Evolutionary conservation across 30 jellyfish, hydroid and myxozoan genomes (phyloP).

Genomic region (Rhopilema esculentum): DNA sequence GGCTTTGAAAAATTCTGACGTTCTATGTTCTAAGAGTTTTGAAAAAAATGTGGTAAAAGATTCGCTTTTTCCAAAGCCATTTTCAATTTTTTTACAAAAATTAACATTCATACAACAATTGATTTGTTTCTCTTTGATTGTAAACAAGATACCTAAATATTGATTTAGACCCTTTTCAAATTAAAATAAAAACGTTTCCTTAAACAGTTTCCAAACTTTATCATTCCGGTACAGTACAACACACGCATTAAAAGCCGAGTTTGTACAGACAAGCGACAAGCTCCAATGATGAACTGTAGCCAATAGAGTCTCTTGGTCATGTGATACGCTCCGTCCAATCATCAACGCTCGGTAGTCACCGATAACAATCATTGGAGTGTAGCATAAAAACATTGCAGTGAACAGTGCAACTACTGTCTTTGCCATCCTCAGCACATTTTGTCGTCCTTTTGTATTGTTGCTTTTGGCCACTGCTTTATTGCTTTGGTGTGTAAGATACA

Average conservation of each 20-base stretch:
- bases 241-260: constrained; percentile 50
- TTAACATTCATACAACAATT: too few relatives aligned
- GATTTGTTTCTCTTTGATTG: too few relatives aligned
- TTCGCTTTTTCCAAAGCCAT: too few relatives aligned
- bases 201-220: constrained; percentile 30
- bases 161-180: background rate
- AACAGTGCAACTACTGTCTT: constrained; percentile 45
- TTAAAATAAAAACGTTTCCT: constrained; percentile 21
- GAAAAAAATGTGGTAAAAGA: too few relatives aligned
- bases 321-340: constrained; percentile 13
- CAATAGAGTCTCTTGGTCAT: constrained; percentile 9
- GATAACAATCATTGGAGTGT: constrained; percentile 38
- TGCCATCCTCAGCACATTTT: background rate
- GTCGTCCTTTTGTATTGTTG: background rate
- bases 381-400: constrained; percentile 38
- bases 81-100: too few relatives aligned
- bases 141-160: too few relatives aligned
- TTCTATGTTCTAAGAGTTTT: too few relatives aligned
- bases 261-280: constrained; percentile 47
- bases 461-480: background rate
- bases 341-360: constrained; percentile 49
- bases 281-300: constrained; percentile 50
- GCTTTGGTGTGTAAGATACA: constrained; percentile 24
- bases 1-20: too few relatives aligned
- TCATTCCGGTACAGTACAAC: constrained; percentile 19